Evolutionary conservation across 2,113 vertebrate species (phyloP), one percentile per base, ranked within the genome.

Genomic region (Heterotilapia buettikoferi): DNA sequence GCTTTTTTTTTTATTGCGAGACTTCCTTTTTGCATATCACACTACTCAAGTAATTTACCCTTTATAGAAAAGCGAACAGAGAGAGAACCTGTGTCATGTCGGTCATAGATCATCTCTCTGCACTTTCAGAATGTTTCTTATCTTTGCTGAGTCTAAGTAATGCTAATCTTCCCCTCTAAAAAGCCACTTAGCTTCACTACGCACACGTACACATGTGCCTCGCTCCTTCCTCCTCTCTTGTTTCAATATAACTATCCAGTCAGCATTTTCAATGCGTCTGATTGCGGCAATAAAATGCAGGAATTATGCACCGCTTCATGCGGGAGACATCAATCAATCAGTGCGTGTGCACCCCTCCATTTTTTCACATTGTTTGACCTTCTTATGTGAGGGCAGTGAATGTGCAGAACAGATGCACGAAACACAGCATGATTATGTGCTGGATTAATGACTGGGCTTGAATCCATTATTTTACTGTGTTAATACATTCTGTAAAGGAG

Each of bases 311-410:
- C 5, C 11, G 26, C 29, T 83, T 83, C 26, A 80, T 26, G 38
- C 54, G 43, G 81, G 47, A 85, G 45, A 53, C 73, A 52, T 89
- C 80, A 66, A 73, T 92, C 84, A 86, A 9, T 66, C 31, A 18
- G 14, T 68, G 36, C 18, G 1, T 66, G 56, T 73, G 53, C 54
- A 26, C 45, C 31, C 36, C 36, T 3, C 7, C 8, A 6, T 57
- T 61, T 45, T n/a, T 47, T n/a, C n/a, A 80, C 76, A 63, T 24
- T 36, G 31, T 89, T 88, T 90, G 83, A 92, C 88, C 88, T 91
- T 87, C 68, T 88, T 57, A 54, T 79, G 2, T 13, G 36, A 73
- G 13, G 29, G 31, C 12, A 80, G 33, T 21, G 82, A 80, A 80
- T 52, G 18, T 78, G 52, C 36, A 68, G 71, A 87, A 59, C 80